A percentile compares a stretch with the other conserved stretches of the same genome.
These are phyloP conservation scores for Leucophenga maculata DNA, from an alignment of 2,888 invertebrate genomes.

Conservation along the genomic window DNA sequence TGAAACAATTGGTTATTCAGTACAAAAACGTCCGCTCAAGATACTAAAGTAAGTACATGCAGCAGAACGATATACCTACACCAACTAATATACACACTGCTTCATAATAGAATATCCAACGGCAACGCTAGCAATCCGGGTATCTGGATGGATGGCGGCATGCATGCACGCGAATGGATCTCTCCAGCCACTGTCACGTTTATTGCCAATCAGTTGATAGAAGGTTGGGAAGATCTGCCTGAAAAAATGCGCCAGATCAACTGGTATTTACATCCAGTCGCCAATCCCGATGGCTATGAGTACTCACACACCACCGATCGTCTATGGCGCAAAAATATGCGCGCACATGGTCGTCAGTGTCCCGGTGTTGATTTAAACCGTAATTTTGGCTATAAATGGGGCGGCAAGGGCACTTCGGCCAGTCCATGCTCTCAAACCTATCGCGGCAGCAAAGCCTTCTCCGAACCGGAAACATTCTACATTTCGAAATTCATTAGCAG, in stretches of 20 bases:
- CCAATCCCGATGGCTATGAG: conserved; percentile 91
- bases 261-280: conserved; percentile 84
- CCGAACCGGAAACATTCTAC: conserved; percentile 88
- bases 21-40: conserved; percentile 83
- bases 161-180: conserved; percentile 94
- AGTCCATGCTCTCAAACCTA: conserved; percentile 88
- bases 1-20: conserved; percentile 81
- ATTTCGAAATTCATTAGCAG: conserved; percentile 74
- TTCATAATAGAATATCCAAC: conserved; percentile 77
- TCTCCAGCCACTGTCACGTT: conserved; percentile 85
- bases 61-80: neutral
- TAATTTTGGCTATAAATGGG: conserved; percentile 92
- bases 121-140: conserved; percentile 77
- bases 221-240: conserved; percentile 79
- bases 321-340: conserved; percentile 86
- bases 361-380: conserved; percentile 87
- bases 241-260: conserved; percentile 83
- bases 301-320: conserved; percentile 86
- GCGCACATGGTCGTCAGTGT: conserved; percentile 76
- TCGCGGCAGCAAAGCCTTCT: conserved; percentile 84
- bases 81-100: neutral
- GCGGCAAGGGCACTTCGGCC: conserved; percentile 86
- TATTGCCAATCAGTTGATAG: conserved; percentile 80
- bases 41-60: conserved; percentile 72
- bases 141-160: conserved; percentile 84